phyloP scores from a whole-genome alignment of 1,140 invertebrate species.

The Papilio aristodemus region DNA sequence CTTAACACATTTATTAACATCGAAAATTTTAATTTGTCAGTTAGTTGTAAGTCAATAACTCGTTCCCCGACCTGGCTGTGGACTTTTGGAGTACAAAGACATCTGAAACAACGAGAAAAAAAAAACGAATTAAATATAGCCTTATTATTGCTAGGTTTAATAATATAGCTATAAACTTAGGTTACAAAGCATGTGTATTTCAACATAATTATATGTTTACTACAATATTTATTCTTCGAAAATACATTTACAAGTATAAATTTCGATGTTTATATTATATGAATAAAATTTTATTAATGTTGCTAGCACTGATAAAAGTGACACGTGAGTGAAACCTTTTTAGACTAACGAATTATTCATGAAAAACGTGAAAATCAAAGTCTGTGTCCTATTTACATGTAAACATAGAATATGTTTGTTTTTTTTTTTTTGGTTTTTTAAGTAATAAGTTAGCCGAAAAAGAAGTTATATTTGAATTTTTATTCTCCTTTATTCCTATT shows the following conservation, averaged over 20 bases:
- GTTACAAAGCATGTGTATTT: no score
- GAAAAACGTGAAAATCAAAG: background rate
- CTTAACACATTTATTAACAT: background rate
- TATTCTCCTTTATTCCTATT: no score
- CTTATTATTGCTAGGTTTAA: no score
- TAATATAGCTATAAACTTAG: no score
- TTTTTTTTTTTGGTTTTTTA: background rate
- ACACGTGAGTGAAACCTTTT: background rate
- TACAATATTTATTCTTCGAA: no score
- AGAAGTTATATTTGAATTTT: no score
- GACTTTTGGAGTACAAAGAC: background rate
- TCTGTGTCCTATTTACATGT: background rate
- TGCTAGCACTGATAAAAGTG: no score
- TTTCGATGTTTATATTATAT: background rate
- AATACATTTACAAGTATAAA: no score
- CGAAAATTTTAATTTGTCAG: background rate
- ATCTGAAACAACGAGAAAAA: conserved; percentile 1
- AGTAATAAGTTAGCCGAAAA: no score
- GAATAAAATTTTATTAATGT: background rate
- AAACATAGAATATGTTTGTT: background rate
- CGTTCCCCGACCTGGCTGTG: background rate
- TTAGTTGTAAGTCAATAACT: background rate
- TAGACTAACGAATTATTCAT: conserved; percentile 4
- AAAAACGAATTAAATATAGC: background rate
- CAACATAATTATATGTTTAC: no score